phyloP scores from a whole-genome alignment of 2,113 vertebrate genomes.

The Coturnix japonica region DNA sequence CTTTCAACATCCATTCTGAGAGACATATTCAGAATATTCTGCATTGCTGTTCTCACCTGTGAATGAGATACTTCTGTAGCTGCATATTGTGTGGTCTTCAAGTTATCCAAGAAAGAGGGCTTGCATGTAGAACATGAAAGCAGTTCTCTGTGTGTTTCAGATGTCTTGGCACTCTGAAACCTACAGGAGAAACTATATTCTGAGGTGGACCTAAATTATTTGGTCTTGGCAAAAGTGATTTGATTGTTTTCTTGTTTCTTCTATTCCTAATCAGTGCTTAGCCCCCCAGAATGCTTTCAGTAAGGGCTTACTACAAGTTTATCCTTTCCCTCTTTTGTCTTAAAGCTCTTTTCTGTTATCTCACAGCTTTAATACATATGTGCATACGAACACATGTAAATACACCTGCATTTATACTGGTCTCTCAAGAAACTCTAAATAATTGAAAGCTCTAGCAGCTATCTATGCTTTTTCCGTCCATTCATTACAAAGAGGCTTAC shows the following conservation, averaged over 20 bases:
- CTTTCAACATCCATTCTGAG: neutral
- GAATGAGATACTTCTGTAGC: neutral
- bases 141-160: neutral
- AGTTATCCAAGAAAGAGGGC: neutral
- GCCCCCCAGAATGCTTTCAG: neutral
- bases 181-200: neutral
- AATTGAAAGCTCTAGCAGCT: neutral
- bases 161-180: neutral
- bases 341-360: neutral
- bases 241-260: neutral
- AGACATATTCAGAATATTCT: neutral
- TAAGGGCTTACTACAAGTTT: slow-evolving; percentile 13
- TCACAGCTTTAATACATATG: neutral
- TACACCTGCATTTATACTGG: neutral
- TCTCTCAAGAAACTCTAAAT: neutral
- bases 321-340: neutral
- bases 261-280: neutral
- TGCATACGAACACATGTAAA: neutral
- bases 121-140: neutral
- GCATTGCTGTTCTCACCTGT: rapidly evolving
- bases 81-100: rapidly evolving
- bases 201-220: neutral
- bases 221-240: neutral
- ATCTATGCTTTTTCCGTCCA: neutral
- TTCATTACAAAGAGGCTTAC: neutral